A percentile compares a stretch with the other conserved stretches of the same genome.
Conservation (phyloP, 2,113 vertebrate genomes). For the Myrmophylax atrothorax region DNA sequence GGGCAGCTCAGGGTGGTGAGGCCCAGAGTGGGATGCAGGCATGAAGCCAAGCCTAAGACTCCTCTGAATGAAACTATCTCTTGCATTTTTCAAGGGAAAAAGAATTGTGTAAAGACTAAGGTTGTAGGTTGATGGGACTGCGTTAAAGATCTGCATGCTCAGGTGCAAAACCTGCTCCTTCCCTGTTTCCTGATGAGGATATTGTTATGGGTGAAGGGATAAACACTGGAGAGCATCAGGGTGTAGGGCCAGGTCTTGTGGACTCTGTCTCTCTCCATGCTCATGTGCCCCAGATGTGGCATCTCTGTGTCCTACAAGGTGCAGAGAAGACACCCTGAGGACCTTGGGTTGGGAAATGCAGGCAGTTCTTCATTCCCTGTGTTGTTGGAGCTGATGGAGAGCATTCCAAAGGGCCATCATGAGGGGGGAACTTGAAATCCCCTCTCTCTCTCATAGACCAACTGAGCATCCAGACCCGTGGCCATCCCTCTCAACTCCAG, state of each 20-base stretch:
- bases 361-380: neutral
- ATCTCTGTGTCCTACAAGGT: neutral
- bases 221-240: neutral
- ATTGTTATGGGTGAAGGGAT: neutral
- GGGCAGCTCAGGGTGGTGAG: fast-evolving
- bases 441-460: neutral
- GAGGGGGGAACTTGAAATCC: neutral
- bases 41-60: fast-evolving
- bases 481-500: neutral
- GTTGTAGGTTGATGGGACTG: neutral
- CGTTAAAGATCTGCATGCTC: neutral
- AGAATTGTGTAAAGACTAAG: neutral
- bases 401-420: neutral
- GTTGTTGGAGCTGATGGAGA: neutral
- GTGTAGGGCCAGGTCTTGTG: fast-evolving
- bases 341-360: neutral
- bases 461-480: neutral
- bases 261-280: neutral
- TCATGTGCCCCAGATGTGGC: neutral
- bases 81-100: neutral
- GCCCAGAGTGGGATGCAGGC: neutral
- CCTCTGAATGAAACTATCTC: neutral
- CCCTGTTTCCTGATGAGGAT: neutral
- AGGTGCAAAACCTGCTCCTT: fast-evolving
- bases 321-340: fast-evolving